phyloP scores from a whole-genome alignment of 2,797 vertebrate species.

The Eleutherodactylus coqui region DNA sequence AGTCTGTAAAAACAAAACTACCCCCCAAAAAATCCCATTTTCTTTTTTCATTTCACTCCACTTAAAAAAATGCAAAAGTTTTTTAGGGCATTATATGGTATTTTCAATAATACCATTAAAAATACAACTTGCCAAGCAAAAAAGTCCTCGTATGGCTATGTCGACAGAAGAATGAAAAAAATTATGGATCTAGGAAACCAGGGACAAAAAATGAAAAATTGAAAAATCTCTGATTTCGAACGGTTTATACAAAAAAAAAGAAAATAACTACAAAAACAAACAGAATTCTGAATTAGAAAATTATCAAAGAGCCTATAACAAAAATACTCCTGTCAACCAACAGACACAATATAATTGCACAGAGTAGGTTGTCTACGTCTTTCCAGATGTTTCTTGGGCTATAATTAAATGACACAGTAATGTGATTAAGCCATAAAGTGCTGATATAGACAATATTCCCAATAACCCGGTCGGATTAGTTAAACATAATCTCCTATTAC shows the following conservation, averaged over 20 bases:
- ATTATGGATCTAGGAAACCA: too few relatives aligned
- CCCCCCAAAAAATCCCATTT: too few relatives aligned
- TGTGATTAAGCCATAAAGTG: conserved; percentile 35
- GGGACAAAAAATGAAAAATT: too few relatives aligned
- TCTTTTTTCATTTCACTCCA: too few relatives aligned
- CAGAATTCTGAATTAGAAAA: background rate
- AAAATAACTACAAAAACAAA: background rate
- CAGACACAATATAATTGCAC: background rate
- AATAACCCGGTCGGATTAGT: conserved; percentile 21
- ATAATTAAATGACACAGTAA: conserved; percentile 36
- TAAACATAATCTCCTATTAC: conserved; percentile 49
- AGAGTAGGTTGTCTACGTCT: background rate
- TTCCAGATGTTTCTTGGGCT: conserved; percentile 36
- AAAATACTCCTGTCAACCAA: background rate
- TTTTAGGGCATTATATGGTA: too few relatives aligned
- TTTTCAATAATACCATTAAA: too few relatives aligned
- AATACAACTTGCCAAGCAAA: too few relatives aligned
- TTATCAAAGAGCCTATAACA: background rate
- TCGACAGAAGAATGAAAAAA: too few relatives aligned
- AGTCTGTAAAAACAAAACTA: too few relatives aligned
- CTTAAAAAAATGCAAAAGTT: too few relatives aligned
- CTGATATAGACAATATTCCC: conserved; percentile 17
- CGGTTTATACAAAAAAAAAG: background rate
- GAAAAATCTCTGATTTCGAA: too few relatives aligned
- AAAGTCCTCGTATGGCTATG: too few relatives aligned